These are phyloP conservation scores for Cosmia trapezina DNA, from an alignment of 2,888 invertebrate genomes.

Conservation along the genomic window DNA sequence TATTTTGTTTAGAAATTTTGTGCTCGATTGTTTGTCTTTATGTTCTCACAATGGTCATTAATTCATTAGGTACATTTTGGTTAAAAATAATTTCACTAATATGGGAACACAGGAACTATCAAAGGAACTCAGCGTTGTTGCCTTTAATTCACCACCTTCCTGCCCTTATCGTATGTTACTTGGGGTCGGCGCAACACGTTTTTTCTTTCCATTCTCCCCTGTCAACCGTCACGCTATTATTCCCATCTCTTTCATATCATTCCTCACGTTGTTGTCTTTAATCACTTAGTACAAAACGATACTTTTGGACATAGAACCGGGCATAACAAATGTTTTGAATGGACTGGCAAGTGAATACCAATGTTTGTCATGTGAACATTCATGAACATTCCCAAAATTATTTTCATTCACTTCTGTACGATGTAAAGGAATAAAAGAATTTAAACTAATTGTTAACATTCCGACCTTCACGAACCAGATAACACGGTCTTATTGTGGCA, in stretches of 20 bases:
- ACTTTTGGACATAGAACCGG: not conserved
- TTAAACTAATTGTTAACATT: constrained; percentile 69
- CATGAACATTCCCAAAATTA: constrained; percentile 28
- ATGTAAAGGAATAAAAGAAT: constrained; percentile 49
- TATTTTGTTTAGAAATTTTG: constrained; percentile 13
- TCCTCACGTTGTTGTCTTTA: no score
- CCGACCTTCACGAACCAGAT: constrained; percentile 70
- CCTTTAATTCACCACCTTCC: not conserved
- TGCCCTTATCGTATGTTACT: no score
- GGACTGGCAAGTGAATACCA: constrained; percentile 19
- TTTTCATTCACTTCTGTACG: constrained; percentile 39
- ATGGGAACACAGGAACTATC: not conserved
- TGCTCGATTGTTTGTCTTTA: constrained; percentile 36
- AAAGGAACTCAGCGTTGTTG: not conserved
- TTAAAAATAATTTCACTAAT: not conserved
- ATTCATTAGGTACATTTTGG: not conserved
- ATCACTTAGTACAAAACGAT: not conserved
- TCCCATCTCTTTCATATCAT: no score
- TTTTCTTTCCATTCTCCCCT: no score
- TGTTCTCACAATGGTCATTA: not conserved
- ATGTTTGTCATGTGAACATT: constrained; percentile 8
- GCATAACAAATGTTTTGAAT: constrained; percentile 7
- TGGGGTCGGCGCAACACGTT: no score
- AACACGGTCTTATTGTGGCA: constrained; percentile 47
- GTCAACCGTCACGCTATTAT: no score